Evolutionary conservation across 1,140 invertebrate genomes (phyloP), one percentile per base, ranked within the genome.

Genomic region (Drosophila truncata): DNA sequence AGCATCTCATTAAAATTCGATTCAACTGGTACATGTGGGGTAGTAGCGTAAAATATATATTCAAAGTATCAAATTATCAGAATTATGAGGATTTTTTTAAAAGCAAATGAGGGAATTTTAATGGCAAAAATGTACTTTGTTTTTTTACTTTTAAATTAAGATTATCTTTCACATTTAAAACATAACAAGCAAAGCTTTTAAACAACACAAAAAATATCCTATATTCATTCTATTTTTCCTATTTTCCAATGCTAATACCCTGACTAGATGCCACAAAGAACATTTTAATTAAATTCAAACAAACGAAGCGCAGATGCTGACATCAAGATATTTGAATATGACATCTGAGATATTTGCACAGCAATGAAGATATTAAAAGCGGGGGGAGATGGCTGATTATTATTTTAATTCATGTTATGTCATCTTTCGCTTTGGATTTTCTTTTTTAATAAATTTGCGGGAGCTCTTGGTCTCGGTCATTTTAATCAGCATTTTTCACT

Each of bases 401-500:
- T 33, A 35, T 33, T 47, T 46, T 58, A 57, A 57, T 47, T 49
- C 23, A 29, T 27, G 66, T 49, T 49, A 29, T 71, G 66, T 71
- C 69, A 71, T 72, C 42, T n/a, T 35, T 27, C 10, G 35, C 55
- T 23, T 29, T 3, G 66, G 55, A 54, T 73, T 71, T 73, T 29
- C 46, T 5, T n/a, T 62, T 65, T 75, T 57, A 57, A 47, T 62
- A 62, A 39, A 62, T 73, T 74, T 63, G 31, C 55, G 27, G 33
- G 23, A 9, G 9, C 63, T 42, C 37, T 11, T 66, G 62, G 46
- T 52, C 66, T 58, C 57, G 70, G 50, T 35, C 72, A 77, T 77
- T 77, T 77, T 77, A 77, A 77, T 77, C 74, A 77, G 49, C 55
- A 77, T 59, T 77, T 77, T 73, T 77, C 54, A 77, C 74, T 77